Evolutionary conservation across 1,140 invertebrate species (phyloP).

Genomic region (Triops longicaudatus): DNA sequence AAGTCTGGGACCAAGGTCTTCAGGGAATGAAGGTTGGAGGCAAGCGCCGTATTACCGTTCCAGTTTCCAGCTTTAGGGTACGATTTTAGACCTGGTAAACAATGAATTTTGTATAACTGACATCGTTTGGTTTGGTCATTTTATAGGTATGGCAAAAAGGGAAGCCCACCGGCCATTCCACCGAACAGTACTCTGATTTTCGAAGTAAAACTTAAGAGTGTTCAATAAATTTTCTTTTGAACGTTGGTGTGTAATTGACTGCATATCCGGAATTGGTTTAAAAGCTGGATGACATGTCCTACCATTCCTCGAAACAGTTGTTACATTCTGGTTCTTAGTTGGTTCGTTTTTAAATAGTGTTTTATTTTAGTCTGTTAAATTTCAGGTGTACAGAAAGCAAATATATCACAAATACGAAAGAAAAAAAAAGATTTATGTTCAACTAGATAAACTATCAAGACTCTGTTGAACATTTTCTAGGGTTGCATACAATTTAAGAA

Average conservation of each 20-base stretch:
- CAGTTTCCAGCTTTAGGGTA: slow-evolving; percentile 74
- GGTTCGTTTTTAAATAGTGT: neutral
- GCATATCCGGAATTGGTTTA: slow-evolving; percentile 1
- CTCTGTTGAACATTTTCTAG: neutral
- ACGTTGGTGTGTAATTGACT: slow-evolving; percentile 1
- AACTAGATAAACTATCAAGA: neutral
- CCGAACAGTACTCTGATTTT: slow-evolving; percentile 73
- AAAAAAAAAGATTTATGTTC: neutral
- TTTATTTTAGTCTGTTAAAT: neutral
- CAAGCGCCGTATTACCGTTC: slow-evolving; percentile 73
- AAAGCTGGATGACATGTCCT: neutral
- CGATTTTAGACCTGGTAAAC: neutral
- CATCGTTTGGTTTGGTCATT: neutral
- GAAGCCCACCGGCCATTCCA: slow-evolving; percentile 71
- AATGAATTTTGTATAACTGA: neutral
- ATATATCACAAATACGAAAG: neutral
- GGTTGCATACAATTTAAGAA: neutral
- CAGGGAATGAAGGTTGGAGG: slow-evolving; percentile 86
- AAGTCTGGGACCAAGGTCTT: slow-evolving; percentile 83
- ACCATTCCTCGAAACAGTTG: neutral
- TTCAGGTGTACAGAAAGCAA: slow-evolving; percentile 6
- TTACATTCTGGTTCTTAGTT: neutral
- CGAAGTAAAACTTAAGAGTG: slow-evolving; percentile 74
- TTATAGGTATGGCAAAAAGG: slow-evolving; percentile 65
- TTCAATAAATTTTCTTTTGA: slow-evolving; percentile 50